Evolutionary conservation across 2,113 vertebrate species (phyloP), one percentile per base, ranked within the genome.

Genomic region (Myiozetetes cayanensis): DNA sequence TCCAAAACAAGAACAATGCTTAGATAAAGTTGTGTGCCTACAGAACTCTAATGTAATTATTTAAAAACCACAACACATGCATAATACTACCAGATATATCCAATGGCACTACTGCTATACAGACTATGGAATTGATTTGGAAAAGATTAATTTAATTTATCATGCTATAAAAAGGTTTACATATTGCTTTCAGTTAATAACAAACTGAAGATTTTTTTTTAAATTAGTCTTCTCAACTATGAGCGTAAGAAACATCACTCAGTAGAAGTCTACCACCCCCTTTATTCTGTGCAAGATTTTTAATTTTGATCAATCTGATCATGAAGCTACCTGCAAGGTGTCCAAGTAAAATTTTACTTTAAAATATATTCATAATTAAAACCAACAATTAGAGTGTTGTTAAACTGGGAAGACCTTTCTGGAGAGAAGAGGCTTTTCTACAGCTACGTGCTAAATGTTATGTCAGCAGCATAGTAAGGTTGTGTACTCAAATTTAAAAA

Each of bases 401-500:
- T 91, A 84, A 91, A 70, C 61, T 63, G 71, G 12, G 85, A 85
- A 80, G 46, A 75, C 21, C 14, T 49, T 91, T 82, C 47, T 43
- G 37, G 39, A 93, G 86, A 87, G 65, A 91, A 73, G 35, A 47
- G 28, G 39, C 9, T 84, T 93, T 93, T 90, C 67, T 56, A 93
- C 21, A 90, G 65, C 30, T 33, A 96, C 88, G 53, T 92, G 93
- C 80, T 96, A 94, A 94, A 94, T 63, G 17, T 25, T 94, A 55
- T 14, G 6, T 86, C 81, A 66, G 85, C 82, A 82, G 71, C 53
- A 24, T 10, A 76, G 49, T 16, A 73, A 92, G 23, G 39, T 72
- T 27, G 66, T 15, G n/a, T 84, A 77, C 28, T 85, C 56, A 47
- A 76, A 82, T 27, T 37, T 62, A 92, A 93, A 85, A 90, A 46